Base-by-base conservation (phyloP, 2,888 invertebrate species). In the Thymelicus acteon region DNA sequence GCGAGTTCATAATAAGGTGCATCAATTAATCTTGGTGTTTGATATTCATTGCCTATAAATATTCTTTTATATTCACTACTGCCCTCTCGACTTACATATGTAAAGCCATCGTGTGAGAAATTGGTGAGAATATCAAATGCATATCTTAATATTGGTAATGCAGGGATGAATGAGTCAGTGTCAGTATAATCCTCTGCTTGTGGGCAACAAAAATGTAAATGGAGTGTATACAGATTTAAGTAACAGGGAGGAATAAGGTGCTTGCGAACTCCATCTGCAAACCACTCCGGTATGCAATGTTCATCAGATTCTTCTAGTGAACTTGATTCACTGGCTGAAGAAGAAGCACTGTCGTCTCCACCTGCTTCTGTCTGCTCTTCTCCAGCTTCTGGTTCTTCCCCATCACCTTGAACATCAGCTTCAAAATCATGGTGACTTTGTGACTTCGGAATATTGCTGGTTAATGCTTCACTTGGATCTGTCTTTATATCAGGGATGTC, bases 111-210 rank as follows among this genome's bases (percentile, higher is more conserved):
- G 72, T 86, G 75, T 1, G 83, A 73, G 73, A 88, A 94, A 70
- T 92, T 90, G 48, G 89, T 93, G 1, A 94, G 76, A 13, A 94
- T 81, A 76, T 94, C 93, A 83, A 91, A 96, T 64, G 96, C 95
- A 72, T 95, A 95, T 77, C 92, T 88, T 52, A 97, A 78, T 74
- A 97, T 95, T 13, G 95, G 94, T 73, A 96, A 81, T 44, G 95
- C 94, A 68, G 95, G 93, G 7, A 93, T 79, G 77, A 95, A 95
- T 7, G 96, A 94, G 73, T 96, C 95, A 6, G 94, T 89, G 60
- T 94, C 93, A 5, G 86, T 84, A 78, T 95, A 95, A 83, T 97
- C 95, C 85, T 97, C 97, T 7, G 97, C 95, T 90, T 97, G 97
- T 0, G 96, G 95, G 64, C 94, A 94, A 76, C 95, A 95, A 73